A percentile compares a stretch with the other conserved stretches of the same genome.
Evolutionary conservation across 1,140 invertebrate genomes (phyloP).

Genomic region (Zaprionus inermis): DNA sequence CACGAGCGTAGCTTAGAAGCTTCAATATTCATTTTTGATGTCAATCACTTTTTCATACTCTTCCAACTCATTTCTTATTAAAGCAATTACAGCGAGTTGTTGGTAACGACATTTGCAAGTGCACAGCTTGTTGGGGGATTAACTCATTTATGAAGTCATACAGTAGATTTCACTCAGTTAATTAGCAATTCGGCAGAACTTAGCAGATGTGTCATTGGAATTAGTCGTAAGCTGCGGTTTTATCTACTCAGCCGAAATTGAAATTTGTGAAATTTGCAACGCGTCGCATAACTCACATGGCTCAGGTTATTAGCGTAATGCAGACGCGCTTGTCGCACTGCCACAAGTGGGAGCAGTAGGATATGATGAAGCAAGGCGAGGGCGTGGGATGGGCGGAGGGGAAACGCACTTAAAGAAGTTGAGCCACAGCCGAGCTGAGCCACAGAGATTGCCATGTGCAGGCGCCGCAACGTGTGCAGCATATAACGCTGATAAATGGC

Average conservation of each 20-base stretch:
- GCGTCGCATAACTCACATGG: slow-evolving; percentile 62
- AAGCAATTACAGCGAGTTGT: not conserved
- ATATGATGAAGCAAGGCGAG: slow-evolving; percentile 6
- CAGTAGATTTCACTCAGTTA: slow-evolving; percentile 36
- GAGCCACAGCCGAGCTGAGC: slow-evolving; percentile 20
- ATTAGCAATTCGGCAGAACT: slow-evolving; percentile 45
- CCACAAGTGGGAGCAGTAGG: not conserved
- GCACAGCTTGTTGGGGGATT: not conserved
- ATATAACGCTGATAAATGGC: slow-evolving; percentile 75
- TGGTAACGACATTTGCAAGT: not conserved
- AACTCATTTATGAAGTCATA: slow-evolving; percentile 1
- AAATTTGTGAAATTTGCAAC: slow-evolving; percentile 46
- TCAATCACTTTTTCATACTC: not conserved
- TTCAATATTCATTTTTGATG: not conserved
- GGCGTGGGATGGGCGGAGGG: slow-evolving; percentile 5
- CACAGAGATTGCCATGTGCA: slow-evolving; percentile 70
- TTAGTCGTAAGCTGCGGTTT: slow-evolving; percentile 28
- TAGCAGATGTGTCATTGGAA: slow-evolving; percentile 28
- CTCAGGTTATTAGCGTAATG: slow-evolving; percentile 78
- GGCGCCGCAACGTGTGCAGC: slow-evolving; percentile 70
- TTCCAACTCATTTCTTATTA: not conserved
- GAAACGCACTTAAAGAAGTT: slow-evolving; percentile 19
- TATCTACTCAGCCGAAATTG: slow-evolving; percentile 29
- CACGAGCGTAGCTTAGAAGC: too few relatives aligned
- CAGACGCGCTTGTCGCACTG: slow-evolving; percentile 66